Percentiles rank a stretch among this genome's conserved stretches.
phyloP scores from a whole-genome alignment of 1,140 invertebrate genomes.

The Colletes latitarsis region DNA sequence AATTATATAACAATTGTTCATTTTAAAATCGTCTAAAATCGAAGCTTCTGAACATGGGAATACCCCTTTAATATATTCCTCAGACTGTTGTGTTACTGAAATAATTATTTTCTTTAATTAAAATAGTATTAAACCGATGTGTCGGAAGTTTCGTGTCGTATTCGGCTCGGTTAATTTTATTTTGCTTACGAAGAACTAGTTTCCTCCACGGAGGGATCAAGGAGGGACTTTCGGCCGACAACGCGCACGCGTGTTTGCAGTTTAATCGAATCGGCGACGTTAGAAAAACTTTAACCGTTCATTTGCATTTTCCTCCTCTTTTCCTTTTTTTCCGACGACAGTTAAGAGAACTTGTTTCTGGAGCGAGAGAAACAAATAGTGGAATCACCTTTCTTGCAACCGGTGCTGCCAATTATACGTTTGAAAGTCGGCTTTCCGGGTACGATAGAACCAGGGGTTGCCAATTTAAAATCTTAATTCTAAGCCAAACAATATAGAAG shows the following conservation, averaged over 20 bases:
- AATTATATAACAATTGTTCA: no score
- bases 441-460: no score
- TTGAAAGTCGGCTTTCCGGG: background rate
- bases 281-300: constrained; percentile 16
- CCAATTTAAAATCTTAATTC: no score
- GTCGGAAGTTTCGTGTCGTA: no score
- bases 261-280: constrained; percentile 6
- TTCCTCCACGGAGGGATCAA: background rate
- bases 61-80: no score
- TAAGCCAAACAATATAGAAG: no score
- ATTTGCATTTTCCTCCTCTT: constrained; percentile 21
- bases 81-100: no score
- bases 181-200: background rate
- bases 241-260: constrained; percentile 18
- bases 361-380: background rate
- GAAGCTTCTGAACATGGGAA: no score
- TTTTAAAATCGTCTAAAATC: no score
- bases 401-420: background rate
- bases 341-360: constrained; percentile 8
- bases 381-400: background rate
- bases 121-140: no score
- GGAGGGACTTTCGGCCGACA: background rate
- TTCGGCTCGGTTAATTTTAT: background rate
- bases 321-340: background rate
- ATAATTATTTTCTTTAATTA: no score